Evolutionary conservation across 2,113 vertebrate species (phyloP).

Genomic region (Epinephelus moara): DNA sequence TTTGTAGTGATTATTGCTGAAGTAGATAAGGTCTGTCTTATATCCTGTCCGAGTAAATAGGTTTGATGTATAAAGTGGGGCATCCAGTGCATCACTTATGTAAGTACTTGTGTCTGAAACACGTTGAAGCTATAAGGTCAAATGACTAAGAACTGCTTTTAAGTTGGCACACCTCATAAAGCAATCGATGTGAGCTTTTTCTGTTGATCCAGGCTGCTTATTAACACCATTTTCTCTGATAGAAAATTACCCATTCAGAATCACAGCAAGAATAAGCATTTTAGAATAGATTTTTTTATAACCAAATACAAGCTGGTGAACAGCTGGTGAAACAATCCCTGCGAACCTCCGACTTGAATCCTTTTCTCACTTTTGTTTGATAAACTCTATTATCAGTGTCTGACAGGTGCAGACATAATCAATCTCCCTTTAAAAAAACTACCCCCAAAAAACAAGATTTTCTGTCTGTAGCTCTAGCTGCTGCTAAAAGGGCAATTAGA

Average conservation of each 20-base stretch:
- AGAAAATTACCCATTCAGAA: background rate
- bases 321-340: background rate
- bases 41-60: slow-evolving; percentile 1
- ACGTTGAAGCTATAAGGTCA: background rate
- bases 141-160: background rate
- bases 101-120: background rate
- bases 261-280: background rate
- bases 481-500: background rate
- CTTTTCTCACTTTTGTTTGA: slow-evolving; percentile 12
- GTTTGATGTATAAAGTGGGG: background rate
- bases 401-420: slow-evolving; percentile 29
- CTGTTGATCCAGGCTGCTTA: background rate
- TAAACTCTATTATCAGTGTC: slow-evolving; percentile 32
- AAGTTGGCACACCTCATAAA: background rate
- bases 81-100: slow-evolving; percentile 7
- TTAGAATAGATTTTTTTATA: background rate
- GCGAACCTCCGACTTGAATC: background rate
- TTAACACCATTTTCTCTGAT: background rate
- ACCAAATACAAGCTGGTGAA: background rate
- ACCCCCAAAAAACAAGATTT: background rate
- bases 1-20: slow-evolving; percentile 10
- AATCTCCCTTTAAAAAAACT: background rate
- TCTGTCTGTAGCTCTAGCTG: background rate
- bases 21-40: background rate
- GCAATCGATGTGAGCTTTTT: background rate